A percentile compares a stretch with the other conserved stretches of the same genome.
Evolutionary conservation across 2,797 vertebrate genomes (phyloP).

Genomic region (Cephalopachus bancanus): DNA sequence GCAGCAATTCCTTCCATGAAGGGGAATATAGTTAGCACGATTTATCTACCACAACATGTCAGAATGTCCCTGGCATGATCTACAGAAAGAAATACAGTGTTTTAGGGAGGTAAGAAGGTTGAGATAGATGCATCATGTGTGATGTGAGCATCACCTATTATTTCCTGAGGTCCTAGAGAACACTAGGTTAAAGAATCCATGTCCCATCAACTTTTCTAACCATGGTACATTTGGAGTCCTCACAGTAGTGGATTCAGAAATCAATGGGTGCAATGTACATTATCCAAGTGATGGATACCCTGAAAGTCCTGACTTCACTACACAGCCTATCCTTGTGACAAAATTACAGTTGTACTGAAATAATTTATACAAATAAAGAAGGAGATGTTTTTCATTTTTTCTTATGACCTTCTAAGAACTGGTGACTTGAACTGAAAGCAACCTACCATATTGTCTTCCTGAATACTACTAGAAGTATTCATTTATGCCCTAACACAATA

Average conservation of each 20-base stretch:
- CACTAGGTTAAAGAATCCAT: neutral
- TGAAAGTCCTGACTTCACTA: no score
- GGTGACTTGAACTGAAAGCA: neutral
- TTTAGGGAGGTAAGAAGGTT: neutral
- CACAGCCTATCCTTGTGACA: no score
- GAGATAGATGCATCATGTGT: neutral
- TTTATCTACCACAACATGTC: neutral
- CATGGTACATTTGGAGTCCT: neutral
- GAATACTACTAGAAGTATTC: neutral
- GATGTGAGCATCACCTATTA: neutral
- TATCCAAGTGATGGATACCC: no score
- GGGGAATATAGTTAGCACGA: rapidly evolving
- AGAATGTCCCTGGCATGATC: neutral
- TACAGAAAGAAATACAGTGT: neutral
- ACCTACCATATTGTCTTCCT: neutral
- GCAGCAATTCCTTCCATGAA: neutral
- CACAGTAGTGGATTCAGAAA: neutral
- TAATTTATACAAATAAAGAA: no score
- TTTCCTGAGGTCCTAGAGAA: neutral
- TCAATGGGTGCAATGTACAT: no score
- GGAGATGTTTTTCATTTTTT: neutral
- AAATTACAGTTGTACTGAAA: no score
- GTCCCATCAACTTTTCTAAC: neutral
- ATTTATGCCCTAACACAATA: neutral
- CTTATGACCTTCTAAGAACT: neutral